Conservation (phyloP, 2,113 vertebrate genomes). For the Numida meleagris region DNA sequence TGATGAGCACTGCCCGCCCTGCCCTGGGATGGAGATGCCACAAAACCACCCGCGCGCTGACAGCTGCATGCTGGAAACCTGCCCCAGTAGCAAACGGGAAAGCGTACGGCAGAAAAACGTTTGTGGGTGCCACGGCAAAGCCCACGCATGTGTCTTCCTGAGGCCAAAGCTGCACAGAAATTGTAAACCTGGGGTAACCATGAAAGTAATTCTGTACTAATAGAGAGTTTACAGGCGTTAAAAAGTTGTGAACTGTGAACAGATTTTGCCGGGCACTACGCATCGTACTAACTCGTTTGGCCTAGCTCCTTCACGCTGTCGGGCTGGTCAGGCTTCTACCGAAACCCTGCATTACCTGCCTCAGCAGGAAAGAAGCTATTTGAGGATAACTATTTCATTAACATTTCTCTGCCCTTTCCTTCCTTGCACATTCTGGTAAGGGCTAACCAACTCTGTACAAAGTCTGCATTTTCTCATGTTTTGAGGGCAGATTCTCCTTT, state of each 20-base stretch:
- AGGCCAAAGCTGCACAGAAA: background rate
- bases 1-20: accelerated
- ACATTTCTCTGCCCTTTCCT: background rate
- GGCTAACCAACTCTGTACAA: background rate
- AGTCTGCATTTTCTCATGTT: background rate
- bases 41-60: background rate
- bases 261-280: accelerated
- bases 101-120: accelerated
- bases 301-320: too few relatives aligned
- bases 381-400: background rate
- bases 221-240: background rate
- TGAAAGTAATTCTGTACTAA: background rate
- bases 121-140: background rate
- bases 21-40: accelerated
- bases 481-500: accelerated
- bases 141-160: accelerated
- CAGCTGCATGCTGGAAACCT: too few relatives aligned
- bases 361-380: background rate
- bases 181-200: too few relatives aligned
- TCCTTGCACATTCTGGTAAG: too few relatives aligned
- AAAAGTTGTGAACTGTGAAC: accelerated
- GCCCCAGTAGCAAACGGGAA: background rate
- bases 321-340: too few relatives aligned
- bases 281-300: accelerated
- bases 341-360: too few relatives aligned